Evolutionary conservation across 2,113 vertebrate genomes (phyloP), one percentile per base, ranked within the genome.

Genomic region (Chlamydotis undulata): DNA sequence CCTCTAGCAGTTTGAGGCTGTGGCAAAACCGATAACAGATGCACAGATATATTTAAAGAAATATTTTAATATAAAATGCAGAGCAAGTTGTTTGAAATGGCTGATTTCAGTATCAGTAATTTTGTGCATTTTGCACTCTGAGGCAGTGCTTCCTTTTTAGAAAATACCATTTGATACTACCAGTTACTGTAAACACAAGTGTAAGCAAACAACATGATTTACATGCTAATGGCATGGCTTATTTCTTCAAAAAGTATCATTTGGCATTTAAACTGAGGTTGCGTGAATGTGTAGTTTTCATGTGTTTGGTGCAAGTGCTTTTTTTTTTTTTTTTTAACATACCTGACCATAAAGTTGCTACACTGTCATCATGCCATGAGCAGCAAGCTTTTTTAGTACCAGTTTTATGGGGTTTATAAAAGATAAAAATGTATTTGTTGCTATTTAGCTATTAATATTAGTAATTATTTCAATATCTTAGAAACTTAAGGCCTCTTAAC

Each of bases 341-440:
- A 41, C 18, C 14, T 45, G 14, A 29, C 7, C 8, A 2, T 45
- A 26, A 79, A 59, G 47, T 47, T 79, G 21, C 6, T 83, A 21
- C 1, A 2, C 1, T 76, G n/a, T 49, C 10, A 3, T 75, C 19
- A 24, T 56, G 9, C 33, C 6, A 1, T 17, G 21, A 70, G 13
- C 14, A 68, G 2, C 10, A 7, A 59, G 16, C 23, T 12, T 10
- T 43, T 59, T 41, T 39, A n/a, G 37, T 68, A 71, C 1, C 2
- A 31, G 15, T n/a, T 83, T 61, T 49, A 49, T 6, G 11, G 17
- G 10, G 4, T 75, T 75, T 71, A 25, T 21, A 49, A 83, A 87
- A 50, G 12, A 22, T 29, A 7, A 14, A 60, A 17, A 65, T 45
- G 6, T 47, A 25, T 26, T 23, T 70, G 3, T 65, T 87, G 33